Evolutionary conservation across 1,140 invertebrate species (phyloP).

Genomic region (Laodelphax striatellus): DNA sequence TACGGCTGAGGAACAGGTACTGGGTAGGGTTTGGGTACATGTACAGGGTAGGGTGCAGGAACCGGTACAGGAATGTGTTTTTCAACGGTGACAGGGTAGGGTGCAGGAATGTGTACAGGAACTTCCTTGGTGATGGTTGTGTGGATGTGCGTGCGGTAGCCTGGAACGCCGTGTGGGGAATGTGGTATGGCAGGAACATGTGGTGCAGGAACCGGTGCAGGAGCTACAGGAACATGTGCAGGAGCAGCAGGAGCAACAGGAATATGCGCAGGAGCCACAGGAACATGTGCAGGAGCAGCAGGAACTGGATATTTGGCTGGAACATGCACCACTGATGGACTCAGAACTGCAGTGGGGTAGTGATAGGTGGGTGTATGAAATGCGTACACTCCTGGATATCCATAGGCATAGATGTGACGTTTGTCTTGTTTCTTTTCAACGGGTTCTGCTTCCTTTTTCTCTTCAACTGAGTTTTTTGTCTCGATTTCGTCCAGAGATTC

Average conservation of each 20-base stretch:
- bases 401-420: slow-evolving; percentile 2
- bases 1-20: slow-evolving; percentile 44
- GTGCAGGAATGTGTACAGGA: slow-evolving; percentile 22
- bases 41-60: slow-evolving; percentile 6
- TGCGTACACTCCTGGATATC: not conserved
- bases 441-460: not conserved
- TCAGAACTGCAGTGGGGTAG: not conserved
- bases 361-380: not conserved
- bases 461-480: not conserved
- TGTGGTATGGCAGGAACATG: not conserved
- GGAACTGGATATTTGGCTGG: not conserved
- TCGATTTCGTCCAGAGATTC: not conserved
- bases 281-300: not conserved
- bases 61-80: slow-evolving; percentile 51
- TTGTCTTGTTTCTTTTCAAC: slow-evolving; percentile 8
- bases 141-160: not conserved
- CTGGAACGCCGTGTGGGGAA: not conserved
- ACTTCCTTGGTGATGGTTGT: slow-evolving; percentile 3
- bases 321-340: not conserved
- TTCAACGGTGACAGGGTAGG: slow-evolving; percentile 50
- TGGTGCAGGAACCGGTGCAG: not conserved
- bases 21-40: slow-evolving; percentile 46
- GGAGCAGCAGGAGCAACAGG: not conserved
- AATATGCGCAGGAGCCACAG: not conserved
- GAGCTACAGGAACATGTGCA: not conserved